These are phyloP conservation scores for Girardia tigrina DNA, from an alignment of 2,888 invertebrate species.

Conservation along the genomic window DNA sequence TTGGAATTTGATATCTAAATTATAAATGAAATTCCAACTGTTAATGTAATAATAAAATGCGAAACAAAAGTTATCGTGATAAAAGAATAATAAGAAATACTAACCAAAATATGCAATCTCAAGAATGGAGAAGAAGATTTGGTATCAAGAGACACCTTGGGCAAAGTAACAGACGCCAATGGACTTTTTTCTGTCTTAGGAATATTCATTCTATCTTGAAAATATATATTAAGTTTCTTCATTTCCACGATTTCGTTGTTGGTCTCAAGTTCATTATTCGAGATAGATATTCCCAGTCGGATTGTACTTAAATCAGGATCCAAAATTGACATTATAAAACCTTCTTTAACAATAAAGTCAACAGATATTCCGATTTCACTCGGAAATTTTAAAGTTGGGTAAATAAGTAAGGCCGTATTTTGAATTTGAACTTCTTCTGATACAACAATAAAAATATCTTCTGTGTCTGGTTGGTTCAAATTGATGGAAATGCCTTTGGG, in stretches of 20 bases:
- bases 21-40: no score
- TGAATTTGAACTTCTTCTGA: constrained; percentile 1
- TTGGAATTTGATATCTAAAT: no score
- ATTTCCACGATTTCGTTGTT: neutral
- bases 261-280: neutral
- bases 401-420: neutral
- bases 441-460: neutral
- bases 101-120: neutral
- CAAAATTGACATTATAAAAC: neutral
- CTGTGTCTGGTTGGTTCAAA: neutral
- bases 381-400: neutral
- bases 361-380: neutral
- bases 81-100: no score
- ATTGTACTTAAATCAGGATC: neutral
- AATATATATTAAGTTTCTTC: neutral
- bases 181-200: neutral
- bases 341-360: constrained; percentile 1
- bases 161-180: neutral
- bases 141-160: neutral
- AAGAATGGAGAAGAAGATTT: neutral
- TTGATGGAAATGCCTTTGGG: neutral
- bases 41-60: no score
- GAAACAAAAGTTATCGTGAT: no score
- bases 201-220: neutral
- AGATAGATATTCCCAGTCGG: neutral